phyloP scores from a whole-genome alignment of 2,888 invertebrate species.

The Nemotelus pantherinus region DNA sequence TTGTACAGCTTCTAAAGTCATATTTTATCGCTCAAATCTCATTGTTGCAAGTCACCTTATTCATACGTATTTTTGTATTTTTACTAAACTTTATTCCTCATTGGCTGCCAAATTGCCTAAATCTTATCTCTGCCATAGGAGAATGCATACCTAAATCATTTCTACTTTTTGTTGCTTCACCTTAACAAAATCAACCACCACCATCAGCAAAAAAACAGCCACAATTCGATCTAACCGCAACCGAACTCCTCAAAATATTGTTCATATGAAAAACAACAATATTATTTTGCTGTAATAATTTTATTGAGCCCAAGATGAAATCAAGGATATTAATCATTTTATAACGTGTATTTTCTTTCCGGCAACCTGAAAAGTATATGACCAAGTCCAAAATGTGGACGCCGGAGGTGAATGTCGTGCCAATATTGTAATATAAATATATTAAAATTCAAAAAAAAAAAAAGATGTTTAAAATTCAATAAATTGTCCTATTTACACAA shows the following conservation, averaged over 20 bases:
- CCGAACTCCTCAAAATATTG: not conserved
- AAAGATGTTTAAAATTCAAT: slow-evolving; percentile 44
- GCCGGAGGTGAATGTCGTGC: slow-evolving; percentile 63
- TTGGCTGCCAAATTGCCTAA: slow-evolving; percentile 16
- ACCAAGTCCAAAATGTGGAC: slow-evolving; percentile 65
- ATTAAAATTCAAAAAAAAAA: slow-evolving; percentile 11
- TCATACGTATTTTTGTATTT: too few species aligned
- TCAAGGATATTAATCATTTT: slow-evolving; percentile 43
- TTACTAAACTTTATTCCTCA: slow-evolving; percentile 2
- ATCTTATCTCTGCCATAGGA: not conserved
- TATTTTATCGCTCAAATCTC: too few species aligned
- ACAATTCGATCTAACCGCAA: slow-evolving; percentile 9
- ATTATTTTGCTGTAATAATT: not conserved
- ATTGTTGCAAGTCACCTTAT: too few species aligned
- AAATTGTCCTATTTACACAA: not conserved
- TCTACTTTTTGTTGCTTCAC: not conserved
- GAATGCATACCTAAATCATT: not conserved
- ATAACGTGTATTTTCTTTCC: slow-evolving; percentile 51
- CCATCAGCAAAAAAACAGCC: not conserved
- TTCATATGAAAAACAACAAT: not conserved
- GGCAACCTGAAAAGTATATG: slow-evolving; percentile 62
- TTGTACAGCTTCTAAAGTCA: too few species aligned
- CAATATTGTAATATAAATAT: slow-evolving; percentile 21
- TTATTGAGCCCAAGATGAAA: slow-evolving; percentile 41
- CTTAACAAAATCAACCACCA: slow-evolving; percentile 16